These are phyloP conservation scores for Adelosebastes latens DNA, from an alignment of 2,797 vertebrate genomes.

Conservation along the genomic window DNA sequence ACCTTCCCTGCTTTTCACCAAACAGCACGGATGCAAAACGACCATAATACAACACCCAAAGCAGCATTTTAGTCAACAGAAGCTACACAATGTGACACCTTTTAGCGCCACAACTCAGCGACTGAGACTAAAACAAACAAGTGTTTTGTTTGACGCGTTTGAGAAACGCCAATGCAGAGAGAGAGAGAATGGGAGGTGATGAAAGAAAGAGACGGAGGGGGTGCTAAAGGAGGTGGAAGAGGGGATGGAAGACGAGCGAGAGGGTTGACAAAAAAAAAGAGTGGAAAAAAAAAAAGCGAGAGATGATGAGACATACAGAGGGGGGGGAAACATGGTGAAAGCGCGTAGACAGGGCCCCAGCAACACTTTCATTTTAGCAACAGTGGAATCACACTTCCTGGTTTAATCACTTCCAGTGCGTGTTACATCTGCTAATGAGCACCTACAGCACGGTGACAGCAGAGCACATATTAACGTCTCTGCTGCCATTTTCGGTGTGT, in stretches of 20 bases:
- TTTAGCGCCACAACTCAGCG: neutral
- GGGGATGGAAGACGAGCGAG: neutral
- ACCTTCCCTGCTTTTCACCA: neutral
- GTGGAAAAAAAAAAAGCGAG: constrained; percentile 5
- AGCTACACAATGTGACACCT: constrained; percentile 1
- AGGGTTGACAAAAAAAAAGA: neutral
- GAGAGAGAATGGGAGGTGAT: constrained; percentile 5
- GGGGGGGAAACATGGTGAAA: constrained; percentile 10
- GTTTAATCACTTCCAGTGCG: constrained; percentile 46
- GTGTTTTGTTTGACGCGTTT: constrained; percentile 25
- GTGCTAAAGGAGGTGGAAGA: neutral
- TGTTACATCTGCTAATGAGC: constrained; percentile 49
- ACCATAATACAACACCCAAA: constrained; percentile 5
- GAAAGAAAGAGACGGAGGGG: neutral
- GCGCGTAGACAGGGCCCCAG: constrained; percentile 37
- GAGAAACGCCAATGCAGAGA: neutral
- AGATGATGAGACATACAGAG: neutral
- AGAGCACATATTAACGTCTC: neutral
- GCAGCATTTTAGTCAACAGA: neutral
- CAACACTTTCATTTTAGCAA: constrained; percentile 66
- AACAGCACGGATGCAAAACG: neutral
- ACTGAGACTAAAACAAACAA: constrained; percentile 34
- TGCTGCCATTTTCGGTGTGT: neutral
- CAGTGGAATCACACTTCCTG: constrained; percentile 38
- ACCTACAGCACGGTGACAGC: neutral